Conservation (phyloP, 2,888 invertebrate genomes). For the Cerastoderma edule region DNA sequence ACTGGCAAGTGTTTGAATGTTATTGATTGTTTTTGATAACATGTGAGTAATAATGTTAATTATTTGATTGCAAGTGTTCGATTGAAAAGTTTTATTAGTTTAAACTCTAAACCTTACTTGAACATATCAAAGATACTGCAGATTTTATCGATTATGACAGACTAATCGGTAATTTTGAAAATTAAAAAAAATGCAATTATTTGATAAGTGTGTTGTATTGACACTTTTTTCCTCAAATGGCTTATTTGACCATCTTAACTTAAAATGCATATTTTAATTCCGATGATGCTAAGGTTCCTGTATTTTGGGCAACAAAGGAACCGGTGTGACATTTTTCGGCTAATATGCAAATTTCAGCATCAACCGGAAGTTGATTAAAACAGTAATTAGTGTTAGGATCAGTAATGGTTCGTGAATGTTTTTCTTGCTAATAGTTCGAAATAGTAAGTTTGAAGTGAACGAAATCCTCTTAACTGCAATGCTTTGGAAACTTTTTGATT, state of each 20-base stretch:
- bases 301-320: conserved; percentile 31
- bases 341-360: conserved; percentile 36
- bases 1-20: conserved; percentile 7
- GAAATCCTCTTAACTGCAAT: too few relatives aligned
- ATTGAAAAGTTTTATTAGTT: background rate
- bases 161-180: conserved; percentile 11
- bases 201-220: too few relatives aligned
- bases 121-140: conserved; percentile 1
- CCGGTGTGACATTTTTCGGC: conserved; percentile 23
- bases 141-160: conserved; percentile 3
- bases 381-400: too few relatives aligned
- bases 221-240: too few relatives aligned
- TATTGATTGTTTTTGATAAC: background rate
- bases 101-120: background rate
- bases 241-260: too few relatives aligned
- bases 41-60: background rate
- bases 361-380: conserved; percentile 33
- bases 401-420: too few relatives aligned
- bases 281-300: too few relatives aligned
- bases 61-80: background rate
- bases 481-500: too few relatives aligned
- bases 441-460: too few relatives aligned
- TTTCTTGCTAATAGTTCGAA: too few relatives aligned
- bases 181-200: background rate
- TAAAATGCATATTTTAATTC: too few relatives aligned